Base-by-base conservation (phyloP, 2,888 invertebrate genomes). In the Drosophila kanekoi region DNA sequence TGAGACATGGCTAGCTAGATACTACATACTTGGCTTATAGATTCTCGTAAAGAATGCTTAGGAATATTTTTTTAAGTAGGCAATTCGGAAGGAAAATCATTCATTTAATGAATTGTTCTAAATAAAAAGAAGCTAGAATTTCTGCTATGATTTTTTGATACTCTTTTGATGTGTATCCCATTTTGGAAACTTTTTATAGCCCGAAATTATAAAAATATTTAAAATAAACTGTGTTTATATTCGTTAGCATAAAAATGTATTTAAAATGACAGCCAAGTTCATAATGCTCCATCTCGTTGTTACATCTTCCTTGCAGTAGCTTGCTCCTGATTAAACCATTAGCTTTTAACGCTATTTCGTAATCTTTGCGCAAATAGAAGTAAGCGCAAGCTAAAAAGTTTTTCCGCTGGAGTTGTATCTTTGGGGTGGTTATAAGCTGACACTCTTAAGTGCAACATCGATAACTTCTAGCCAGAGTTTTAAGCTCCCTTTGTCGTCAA, bases 391-490 rank as follows among this genome's bases (percentile, higher is more conserved):
- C 59, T 52, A 28, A 37, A 63, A 75, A 75, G 54, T 75, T 75
- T 48, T 10, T 3, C 14, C 8, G 18, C 43, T 54, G 32, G 23
- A 33, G 16, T 4, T 37, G 20, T 16, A 20, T 43, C 14, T 18
- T 16, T 10, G 43, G 40, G 14, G 28, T 33, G 38, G 43, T 37
- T 56, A 53, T 58, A 62, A 74, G 81, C 79, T 60, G 77, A 60
- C 77, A 68, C 67, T 64, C 48, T 59, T 64, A 81, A 85, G 87
- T 85, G 81, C 85, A 85, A 66, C 81, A 87, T 82, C 86, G 82
- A 87, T 87, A 87, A 79, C 82, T 85, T 85, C 65, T 72, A 53
- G 82, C 45, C 45, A 18, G 41, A 75, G 59, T 69, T 68, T 48
- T 48, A 48, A 45, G 71, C 56, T 79, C 49, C 58, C 70, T 79